phyloP scores from a whole-genome alignment of 2,797 vertebrate species.

The Dicrostonyx torquatus region DNA sequence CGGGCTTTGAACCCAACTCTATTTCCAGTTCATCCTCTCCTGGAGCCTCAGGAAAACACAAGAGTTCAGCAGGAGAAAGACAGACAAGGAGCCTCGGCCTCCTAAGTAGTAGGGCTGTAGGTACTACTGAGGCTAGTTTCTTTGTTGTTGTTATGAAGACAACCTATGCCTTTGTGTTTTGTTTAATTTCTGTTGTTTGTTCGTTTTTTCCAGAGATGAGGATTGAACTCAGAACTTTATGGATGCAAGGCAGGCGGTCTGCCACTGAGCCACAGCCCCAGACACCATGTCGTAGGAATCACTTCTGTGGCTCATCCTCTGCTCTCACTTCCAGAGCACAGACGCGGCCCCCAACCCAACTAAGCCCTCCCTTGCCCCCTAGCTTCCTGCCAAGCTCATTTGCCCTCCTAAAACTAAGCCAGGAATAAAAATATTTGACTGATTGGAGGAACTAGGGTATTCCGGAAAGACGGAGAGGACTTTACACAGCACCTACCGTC shows the following conservation, averaged over 20 bases:
- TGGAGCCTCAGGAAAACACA: background rate
- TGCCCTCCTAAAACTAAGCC: conserved; percentile 74
- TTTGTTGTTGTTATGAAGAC: background rate
- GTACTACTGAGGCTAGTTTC: background rate
- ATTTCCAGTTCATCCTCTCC: background rate
- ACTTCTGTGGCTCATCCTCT: background rate
- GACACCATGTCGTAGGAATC: background rate
- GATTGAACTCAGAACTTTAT: background rate
- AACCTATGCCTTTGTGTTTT: background rate
- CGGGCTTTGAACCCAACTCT: background rate
- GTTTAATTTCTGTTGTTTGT: background rate
- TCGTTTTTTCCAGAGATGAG: background rate
- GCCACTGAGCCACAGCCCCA: background rate
- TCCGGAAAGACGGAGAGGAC: conserved; percentile 59
- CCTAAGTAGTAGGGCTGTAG: background rate
- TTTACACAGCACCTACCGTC: conserved; percentile 68
- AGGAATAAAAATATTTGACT: conserved; percentile 80
- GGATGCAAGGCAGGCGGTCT: background rate
- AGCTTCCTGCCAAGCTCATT: conserved; percentile 59
- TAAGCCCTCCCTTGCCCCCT: background rate
- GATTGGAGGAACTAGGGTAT: conserved; percentile 78
- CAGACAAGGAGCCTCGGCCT: background rate
- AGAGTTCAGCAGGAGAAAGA: background rate
- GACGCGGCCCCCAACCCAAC: background rate
- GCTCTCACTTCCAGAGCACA: background rate